A percentile compares a stretch with the other conserved stretches of the same genome.
Evolutionary conservation across 2,113 vertebrate species (phyloP).

Genomic region (Hippocampus comes): DNA sequence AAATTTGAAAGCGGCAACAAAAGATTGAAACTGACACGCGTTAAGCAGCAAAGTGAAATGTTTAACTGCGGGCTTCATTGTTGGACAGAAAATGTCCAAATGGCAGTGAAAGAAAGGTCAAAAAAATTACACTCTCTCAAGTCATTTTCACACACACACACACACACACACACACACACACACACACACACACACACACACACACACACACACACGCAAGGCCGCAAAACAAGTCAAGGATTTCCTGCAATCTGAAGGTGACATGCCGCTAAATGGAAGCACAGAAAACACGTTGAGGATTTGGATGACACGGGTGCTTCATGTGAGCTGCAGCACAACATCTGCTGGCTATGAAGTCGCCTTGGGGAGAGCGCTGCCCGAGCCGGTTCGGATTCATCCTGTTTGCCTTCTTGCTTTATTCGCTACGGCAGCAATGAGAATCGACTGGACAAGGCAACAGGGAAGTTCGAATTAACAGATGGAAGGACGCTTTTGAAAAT

Average conservation of each 20-base stretch:
- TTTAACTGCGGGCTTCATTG: slow-evolving; percentile 35
- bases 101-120: slow-evolving; percentile 24
- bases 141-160: background rate
- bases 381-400: slow-evolving; percentile 32
- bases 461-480: background rate
- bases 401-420: slow-evolving; percentile 25
- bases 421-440: slow-evolving; percentile 25
- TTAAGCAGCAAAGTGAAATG: slow-evolving; percentile 28
- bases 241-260: slow-evolving; percentile 7
- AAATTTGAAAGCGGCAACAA: slow-evolving; percentile 14
- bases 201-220: slow-evolving; percentile 9
- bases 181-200: too few species aligned
- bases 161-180: slow-evolving; percentile 2
- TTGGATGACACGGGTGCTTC: slow-evolving; percentile 23
- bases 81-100: slow-evolving; percentile 51
- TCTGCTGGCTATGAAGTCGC: slow-evolving; percentile 35
- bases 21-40: slow-evolving; percentile 36
- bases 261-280: slow-evolving; percentile 5
- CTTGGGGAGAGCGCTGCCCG: slow-evolving; percentile 32
- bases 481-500: background rate
- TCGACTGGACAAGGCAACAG: slow-evolving; percentile 3
- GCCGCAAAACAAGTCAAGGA: slow-evolving; percentile 15
- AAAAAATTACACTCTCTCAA: slow-evolving; percentile 22
- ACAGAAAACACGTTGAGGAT: slow-evolving; percentile 22
- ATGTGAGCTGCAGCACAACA: slow-evolving; percentile 43